Conservation (phyloP, 1,140 invertebrate species). For the Grapholita molesta region DNA sequence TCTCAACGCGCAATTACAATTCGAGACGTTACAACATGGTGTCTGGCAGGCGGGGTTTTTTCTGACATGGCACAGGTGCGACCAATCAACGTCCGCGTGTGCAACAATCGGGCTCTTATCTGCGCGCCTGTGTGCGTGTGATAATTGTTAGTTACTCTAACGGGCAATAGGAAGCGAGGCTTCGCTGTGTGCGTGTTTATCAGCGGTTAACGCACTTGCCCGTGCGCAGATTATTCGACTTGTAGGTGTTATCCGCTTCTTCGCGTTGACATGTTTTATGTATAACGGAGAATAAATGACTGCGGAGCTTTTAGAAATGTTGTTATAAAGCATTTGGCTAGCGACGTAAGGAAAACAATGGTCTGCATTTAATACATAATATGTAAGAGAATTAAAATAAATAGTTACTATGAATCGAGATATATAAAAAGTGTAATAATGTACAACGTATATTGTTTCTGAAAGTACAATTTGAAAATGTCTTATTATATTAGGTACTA, state of each 20-base stretch:
- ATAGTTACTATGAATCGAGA: no score
- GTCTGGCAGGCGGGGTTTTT: slow-evolving; percentile 42
- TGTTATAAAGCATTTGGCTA: neutral
- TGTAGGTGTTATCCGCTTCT: slow-evolving; percentile 60
- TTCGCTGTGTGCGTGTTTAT: slow-evolving; percentile 48
- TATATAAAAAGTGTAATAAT: no score
- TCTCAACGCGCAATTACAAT: slow-evolving; percentile 34
- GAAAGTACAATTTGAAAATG: no score
- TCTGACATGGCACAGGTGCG: slow-evolving; percentile 51
- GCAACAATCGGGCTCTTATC: slow-evolving; percentile 45
- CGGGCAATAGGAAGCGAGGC: slow-evolving; percentile 45
- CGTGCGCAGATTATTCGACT: slow-evolving; percentile 42
- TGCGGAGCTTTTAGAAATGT: neutral
- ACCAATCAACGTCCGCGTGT: slow-evolving; percentile 49
- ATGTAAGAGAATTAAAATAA: neutral
- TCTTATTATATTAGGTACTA: no score
- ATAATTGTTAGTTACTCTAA: slow-evolving; percentile 53
- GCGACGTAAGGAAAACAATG: neutral
- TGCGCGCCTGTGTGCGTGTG: slow-evolving; percentile 34
- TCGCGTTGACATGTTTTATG: slow-evolving; percentile 16
- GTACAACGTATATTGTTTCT: no score
- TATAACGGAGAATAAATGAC: neutral
- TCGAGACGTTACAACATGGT: slow-evolving; percentile 32
- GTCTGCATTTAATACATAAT: neutral
- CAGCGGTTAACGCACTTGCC: slow-evolving; percentile 52